Evolutionary conservation across 2,888 invertebrate genomes (phyloP).

Genomic region (Pterostichus madidus): DNA sequence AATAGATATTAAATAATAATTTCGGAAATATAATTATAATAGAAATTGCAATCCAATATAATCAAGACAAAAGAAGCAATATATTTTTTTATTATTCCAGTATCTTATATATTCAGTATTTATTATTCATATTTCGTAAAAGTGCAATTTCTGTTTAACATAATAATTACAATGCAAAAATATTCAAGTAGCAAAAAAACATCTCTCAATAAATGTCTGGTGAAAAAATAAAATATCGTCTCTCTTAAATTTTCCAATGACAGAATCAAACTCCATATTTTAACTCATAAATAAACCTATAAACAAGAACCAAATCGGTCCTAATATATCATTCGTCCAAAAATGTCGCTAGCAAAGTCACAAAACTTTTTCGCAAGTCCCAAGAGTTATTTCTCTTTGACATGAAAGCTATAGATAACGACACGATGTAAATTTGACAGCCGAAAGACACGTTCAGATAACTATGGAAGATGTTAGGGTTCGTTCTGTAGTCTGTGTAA

Average conservation of each 20-base stretch:
- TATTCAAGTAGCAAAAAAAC: constrained; percentile 2
- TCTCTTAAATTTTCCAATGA: constrained; percentile 14
- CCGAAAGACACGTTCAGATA: constrained; percentile 6
- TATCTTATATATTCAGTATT: background rate
- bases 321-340: constrained; percentile 45
- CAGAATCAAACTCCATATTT: constrained; percentile 28
- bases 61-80: background rate
- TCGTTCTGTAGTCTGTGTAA: constrained; percentile 20
- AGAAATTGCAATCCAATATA: constrained; percentile 26
- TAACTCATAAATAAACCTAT: constrained; percentile 35
- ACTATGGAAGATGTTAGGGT: constrained; percentile 7
- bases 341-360: constrained; percentile 34
- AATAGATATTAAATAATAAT: constrained; percentile 27
- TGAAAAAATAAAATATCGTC: constrained; percentile 34
- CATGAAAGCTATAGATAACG: constrained; percentile 44
- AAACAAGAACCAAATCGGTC: constrained; percentile 37
- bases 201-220: constrained; percentile 18
- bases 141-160: background rate
- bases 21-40: constrained; percentile 22
- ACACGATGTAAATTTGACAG: constrained; percentile 39
- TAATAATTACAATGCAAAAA: background rate
- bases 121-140: background rate
- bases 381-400: constrained; percentile 49
- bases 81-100: background rate
- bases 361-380: constrained; percentile 39